These are phyloP conservation scores for Zoanthus sociatus DNA, from an alignment of 92 coral and sea anemone species.

Conservation along the genomic window DNA sequence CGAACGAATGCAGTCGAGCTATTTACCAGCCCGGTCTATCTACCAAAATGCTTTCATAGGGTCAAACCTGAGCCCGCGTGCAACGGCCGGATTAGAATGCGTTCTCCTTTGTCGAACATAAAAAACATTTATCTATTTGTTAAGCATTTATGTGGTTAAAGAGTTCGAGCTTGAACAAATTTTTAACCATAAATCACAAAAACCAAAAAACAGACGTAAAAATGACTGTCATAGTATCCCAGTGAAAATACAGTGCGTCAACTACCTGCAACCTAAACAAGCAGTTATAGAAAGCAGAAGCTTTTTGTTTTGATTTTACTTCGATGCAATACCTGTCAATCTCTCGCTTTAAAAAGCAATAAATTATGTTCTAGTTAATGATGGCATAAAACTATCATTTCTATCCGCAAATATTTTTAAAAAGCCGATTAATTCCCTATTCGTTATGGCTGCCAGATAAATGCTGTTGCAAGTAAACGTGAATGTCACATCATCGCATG, in stretches of 20 bases:
- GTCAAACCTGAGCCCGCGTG: no score
- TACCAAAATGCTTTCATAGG: no score
- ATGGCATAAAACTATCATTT: neutral
- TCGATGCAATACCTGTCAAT: neutral
- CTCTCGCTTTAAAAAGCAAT: neutral
- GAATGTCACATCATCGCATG: constrained; percentile 34
- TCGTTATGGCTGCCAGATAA: neutral
- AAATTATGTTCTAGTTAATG: neutral
- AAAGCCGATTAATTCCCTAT: neutral
- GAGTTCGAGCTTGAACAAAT: no score
- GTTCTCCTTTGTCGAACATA: no score
- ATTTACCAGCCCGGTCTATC: no score
- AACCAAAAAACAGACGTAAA: no score
- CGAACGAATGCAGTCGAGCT: no score
- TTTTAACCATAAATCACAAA: no score
- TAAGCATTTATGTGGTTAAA: no score
- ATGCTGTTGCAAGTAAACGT: constrained; percentile 9
- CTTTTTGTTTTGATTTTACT: neutral
- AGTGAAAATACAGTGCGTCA: neutral
- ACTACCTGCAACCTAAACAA: neutral
- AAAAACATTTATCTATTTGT: no score
- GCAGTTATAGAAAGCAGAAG: neutral
- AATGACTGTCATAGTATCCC: neutral
- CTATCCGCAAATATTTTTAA: neutral
- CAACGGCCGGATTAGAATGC: no score